Evolutionary conservation across 2,888 invertebrate genomes (phyloP).

Genomic region (Ametastegia equiseti): DNA sequence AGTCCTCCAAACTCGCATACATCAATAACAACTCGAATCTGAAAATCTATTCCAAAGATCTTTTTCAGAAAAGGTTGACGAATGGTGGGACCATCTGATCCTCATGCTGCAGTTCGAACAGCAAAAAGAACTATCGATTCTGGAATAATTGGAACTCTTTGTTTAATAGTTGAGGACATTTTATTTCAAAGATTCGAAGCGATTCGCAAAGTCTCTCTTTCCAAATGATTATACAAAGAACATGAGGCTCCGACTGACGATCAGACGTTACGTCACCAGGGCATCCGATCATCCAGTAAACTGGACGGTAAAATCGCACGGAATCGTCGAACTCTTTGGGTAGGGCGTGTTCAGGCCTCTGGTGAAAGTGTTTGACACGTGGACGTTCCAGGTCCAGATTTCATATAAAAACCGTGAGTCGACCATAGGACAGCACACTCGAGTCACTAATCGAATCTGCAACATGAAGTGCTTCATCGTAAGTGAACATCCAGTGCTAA

Average conservation of each 20-base stretch:
- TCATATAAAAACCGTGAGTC: constrained; percentile 65
- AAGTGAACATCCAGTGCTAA: constrained; percentile 56
- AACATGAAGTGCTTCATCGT: constrained; percentile 66
- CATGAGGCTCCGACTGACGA: not conserved
- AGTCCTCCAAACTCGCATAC: not conserved
- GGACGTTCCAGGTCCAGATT: constrained; percentile 56
- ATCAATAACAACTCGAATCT: not conserved
- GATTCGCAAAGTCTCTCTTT: not conserved
- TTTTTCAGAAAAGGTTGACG: not conserved
- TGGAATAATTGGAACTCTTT: not conserved
- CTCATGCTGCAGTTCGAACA: not conserved
- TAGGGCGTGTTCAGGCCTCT: constrained; percentile 36
- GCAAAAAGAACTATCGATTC: not conserved
- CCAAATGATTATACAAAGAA: not conserved
- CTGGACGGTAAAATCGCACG: not conserved
- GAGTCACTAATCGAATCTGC: constrained; percentile 57
- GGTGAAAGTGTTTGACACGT: constrained; percentile 65
- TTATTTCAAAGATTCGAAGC: not conserved
- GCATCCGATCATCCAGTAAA: not conserved
- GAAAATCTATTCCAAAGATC: not conserved
- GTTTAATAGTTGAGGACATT: not conserved
- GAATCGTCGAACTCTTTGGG: not conserved
- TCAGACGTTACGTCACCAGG: not conserved
- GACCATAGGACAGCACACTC: constrained; percentile 62
- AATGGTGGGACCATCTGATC: not conserved